A percentile compares a stretch with the other conserved stretches of the same genome.
Evolutionary conservation across 2,888 invertebrate genomes (phyloP).

Genomic region (Notodonta dromedarius): DNA sequence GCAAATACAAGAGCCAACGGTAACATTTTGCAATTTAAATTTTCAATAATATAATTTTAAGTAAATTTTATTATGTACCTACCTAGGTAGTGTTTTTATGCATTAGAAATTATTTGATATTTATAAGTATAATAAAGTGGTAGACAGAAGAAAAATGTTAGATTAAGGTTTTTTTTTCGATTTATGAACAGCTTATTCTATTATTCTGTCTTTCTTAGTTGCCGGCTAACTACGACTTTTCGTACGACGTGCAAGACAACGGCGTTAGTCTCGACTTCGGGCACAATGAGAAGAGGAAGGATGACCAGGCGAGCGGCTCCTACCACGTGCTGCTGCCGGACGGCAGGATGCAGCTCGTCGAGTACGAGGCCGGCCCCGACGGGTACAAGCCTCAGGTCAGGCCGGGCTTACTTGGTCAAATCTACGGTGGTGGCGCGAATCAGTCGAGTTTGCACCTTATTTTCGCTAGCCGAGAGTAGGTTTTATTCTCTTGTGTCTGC

Average conservation of each 20-base stretch:
- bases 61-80: too few relatives aligned
- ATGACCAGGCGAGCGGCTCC: constrained; percentile 85
- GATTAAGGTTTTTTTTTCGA: too few relatives aligned
- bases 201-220: constrained; percentile 58
- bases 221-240: constrained; percentile 86
- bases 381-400: constrained; percentile 85
- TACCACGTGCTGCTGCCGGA: constrained; percentile 87
- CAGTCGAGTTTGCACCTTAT: too few relatives aligned
- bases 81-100: too few relatives aligned
- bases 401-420: too few relatives aligned
- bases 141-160: too few relatives aligned
- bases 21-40: constrained; percentile 32
- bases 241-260: constrained; percentile 86
- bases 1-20: constrained; percentile 62
- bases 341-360: constrained; percentile 86
- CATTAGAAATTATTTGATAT: not conserved
- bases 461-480: too few relatives aligned
- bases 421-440: too few relatives aligned
- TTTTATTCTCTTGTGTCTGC: too few relatives aligned
- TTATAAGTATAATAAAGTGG: too few relatives aligned
- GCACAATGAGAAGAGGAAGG: constrained; percentile 86
- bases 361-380: constrained; percentile 85
- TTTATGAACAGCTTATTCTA: not conserved
- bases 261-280: constrained; percentile 85
- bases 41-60: too few relatives aligned